Conservation (phyloP, 2,113 vertebrate species). For the Cnemophilus loriae region DNA sequence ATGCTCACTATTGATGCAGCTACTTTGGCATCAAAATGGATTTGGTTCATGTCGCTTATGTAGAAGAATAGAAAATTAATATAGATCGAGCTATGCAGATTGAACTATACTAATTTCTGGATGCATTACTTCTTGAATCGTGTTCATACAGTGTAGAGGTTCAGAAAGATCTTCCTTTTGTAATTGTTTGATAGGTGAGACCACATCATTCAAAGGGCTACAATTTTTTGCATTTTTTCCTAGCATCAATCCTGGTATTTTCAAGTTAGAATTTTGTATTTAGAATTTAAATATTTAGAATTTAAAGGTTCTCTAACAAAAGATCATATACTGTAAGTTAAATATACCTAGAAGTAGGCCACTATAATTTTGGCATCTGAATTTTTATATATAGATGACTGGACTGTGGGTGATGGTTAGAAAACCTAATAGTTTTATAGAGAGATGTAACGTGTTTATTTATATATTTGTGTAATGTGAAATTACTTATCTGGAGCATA, state of each 20-base stretch:
- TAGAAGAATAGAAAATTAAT: not conserved
- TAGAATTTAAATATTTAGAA: not conserved
- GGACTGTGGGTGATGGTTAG: not conserved
- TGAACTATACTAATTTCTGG: not conserved
- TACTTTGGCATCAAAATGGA: not conserved
- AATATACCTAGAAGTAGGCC: not conserved
- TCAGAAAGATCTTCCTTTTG: not conserved
- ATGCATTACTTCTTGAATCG: not conserved
- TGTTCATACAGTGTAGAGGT: fast-evolving
- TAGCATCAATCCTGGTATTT: not conserved
- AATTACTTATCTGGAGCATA: not conserved
- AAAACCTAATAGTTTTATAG: not conserved
- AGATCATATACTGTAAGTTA: not conserved
- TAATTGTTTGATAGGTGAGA: not conserved
- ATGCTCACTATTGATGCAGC: not conserved
- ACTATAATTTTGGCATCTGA: not conserved
- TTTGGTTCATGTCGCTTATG: not conserved
- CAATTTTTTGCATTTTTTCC: not conserved
- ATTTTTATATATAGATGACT: not conserved
- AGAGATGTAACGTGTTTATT: not conserved
- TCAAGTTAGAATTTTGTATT: not conserved
- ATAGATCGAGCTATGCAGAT: not conserved
- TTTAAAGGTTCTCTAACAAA: not conserved
- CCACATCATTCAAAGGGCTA: not conserved
- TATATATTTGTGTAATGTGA: not conserved